Evolutionary conservation across 2,888 invertebrate species (phyloP).

Genomic region (Rhimphoctona megacephalus): DNA sequence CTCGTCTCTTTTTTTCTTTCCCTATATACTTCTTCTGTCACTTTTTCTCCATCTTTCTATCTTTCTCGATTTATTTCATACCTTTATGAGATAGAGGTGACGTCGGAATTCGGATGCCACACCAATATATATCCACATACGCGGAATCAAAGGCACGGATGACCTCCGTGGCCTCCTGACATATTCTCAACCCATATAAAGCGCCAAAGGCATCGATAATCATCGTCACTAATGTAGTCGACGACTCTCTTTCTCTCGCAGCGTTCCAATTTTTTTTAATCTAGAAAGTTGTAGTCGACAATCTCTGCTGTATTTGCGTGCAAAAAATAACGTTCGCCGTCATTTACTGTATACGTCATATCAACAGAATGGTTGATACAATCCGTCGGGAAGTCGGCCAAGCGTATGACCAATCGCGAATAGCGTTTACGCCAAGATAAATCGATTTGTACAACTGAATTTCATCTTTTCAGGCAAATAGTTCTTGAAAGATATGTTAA

Average conservation of each 20-base stretch:
- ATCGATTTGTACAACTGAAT: neutral
- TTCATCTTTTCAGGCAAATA: neutral
- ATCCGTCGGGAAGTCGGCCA: neutral
- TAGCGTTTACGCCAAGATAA: neutral
- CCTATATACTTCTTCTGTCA: conserved; percentile 12
- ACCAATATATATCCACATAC: conserved; percentile 76
- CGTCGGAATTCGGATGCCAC: conserved; percentile 43
- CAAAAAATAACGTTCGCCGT: conserved; percentile 2
- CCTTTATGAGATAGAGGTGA: conserved; percentile 25
- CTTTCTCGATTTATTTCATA: conserved; percentile 31
- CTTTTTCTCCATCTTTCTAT: conserved; percentile 7
- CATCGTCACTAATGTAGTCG: conserved; percentile 24
- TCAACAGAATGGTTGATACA: neutral
- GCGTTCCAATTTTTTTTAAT: conserved; percentile 36
- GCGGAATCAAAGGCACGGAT: conserved; percentile 77
- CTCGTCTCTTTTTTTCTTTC: neutral
- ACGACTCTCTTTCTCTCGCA: conserved; percentile 25
- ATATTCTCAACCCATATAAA: conserved; percentile 19
- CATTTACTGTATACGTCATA: neutral
- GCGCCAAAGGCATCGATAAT: neutral
- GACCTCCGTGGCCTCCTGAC: conserved; percentile 75
- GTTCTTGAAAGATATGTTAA: neutral
- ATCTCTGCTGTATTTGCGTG: neutral
- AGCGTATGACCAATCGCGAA: neutral
- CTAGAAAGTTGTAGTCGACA: neutral